Evolutionary conservation across 2,113 vertebrate genomes (phyloP).

Genomic region (Centropus bengalensis): DNA sequence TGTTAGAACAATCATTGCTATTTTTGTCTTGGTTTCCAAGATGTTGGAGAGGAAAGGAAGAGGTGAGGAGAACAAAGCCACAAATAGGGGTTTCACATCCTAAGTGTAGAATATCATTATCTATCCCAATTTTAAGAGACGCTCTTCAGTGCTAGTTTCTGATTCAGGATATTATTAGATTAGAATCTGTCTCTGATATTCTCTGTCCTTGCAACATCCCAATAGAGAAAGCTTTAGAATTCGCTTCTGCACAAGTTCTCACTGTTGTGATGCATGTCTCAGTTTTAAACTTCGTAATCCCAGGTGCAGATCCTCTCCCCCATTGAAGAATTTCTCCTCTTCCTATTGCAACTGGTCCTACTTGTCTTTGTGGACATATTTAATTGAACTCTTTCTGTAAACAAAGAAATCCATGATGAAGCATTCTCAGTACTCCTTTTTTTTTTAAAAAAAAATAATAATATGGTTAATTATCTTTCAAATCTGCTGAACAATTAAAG

Average conservation of each 20-base stretch:
- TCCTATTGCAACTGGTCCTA: background rate
- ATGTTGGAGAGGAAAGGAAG: background rate
- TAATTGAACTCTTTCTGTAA: background rate
- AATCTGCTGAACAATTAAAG: conserved; percentile 55
- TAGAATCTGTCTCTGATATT: background rate
- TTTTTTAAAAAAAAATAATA: background rate
- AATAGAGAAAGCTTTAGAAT: background rate
- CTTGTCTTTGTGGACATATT: background rate
- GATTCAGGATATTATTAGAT: background rate
- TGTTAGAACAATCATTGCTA: background rate
- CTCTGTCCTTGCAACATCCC: background rate
- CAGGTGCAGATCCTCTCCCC: background rate
- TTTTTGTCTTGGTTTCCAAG: background rate
- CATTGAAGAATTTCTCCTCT: background rate
- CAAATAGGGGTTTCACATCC: background rate
- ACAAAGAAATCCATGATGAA: background rate
- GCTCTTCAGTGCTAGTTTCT: background rate
- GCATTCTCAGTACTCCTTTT: background rate
- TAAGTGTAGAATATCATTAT: background rate
- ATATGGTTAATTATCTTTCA: conserved; percentile 36
- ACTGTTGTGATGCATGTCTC: background rate
- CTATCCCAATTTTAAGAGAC: background rate
- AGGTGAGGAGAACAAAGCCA: background rate
- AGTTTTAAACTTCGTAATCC: background rate
- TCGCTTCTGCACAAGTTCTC: background rate